A percentile compares a stretch with the other conserved stretches of the same genome.
phyloP scores from a whole-genome alignment of 2,113 vertebrate species.

The Odobenus rosmarus region DNA sequence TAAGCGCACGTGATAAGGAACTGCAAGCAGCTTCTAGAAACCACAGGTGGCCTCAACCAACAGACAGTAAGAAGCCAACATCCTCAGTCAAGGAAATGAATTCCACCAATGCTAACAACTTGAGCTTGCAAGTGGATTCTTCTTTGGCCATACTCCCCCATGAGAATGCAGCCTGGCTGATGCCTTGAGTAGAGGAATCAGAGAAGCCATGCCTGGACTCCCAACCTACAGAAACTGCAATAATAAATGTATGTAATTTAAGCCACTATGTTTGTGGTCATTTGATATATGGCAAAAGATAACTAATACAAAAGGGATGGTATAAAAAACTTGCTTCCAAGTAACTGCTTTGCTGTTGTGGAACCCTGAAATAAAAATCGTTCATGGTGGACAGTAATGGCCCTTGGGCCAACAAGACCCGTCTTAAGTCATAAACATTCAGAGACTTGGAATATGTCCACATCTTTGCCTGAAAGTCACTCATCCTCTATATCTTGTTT shows the following conservation, averaged over 20 bases:
- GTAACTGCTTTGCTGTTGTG: constrained; percentile 17
- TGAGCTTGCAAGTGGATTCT: background rate
- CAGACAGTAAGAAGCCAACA: background rate
- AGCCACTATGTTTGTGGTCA: background rate
- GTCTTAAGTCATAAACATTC: background rate
- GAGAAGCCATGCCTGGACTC: background rate
- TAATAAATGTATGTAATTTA: background rate
- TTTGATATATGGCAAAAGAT: background rate
- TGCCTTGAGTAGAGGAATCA: background rate
- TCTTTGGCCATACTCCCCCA: background rate
- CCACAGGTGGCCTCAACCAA: background rate
- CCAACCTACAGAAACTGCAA: background rate
- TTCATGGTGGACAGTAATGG: background rate
- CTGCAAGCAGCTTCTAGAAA: constrained; percentile 11
- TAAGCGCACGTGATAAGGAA: background rate
- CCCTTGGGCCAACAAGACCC: background rate
- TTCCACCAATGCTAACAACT: background rate
- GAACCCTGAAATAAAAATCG: constrained; percentile 5
- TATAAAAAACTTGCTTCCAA: background rate
- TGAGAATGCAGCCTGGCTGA: background rate
- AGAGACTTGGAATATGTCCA: background rate
- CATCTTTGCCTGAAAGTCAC: constrained; percentile 3
- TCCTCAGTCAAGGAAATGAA: constrained; percentile 5
- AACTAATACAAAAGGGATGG: background rate
- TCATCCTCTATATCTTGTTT: background rate